Evolutionary conservation across 1,140 invertebrate species (phyloP), one percentile per base, ranked within the genome.

Genomic region (Conus betulinus): DNA sequence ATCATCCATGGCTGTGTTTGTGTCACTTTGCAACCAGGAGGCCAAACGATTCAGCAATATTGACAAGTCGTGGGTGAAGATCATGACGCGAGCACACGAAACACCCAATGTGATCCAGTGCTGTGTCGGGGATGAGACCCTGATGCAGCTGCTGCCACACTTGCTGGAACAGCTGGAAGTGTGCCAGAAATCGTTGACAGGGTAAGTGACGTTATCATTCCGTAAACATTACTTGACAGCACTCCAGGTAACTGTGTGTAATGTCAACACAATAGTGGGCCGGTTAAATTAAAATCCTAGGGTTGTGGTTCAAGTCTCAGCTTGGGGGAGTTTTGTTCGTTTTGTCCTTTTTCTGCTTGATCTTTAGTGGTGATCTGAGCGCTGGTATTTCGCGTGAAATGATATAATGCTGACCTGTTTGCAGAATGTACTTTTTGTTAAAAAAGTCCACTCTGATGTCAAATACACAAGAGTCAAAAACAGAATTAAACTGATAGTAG

Each of bases 51-150:
- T 99, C 95, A 97, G 97, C n/a, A 98, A 98, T 95, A 99, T 99
- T 89, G 99, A 99, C 94, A 99, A 99, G 93, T 98, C 98, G 6
- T 99, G 98, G 98, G 98, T 99, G 93, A 99, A 99, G 94, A 99
- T 99, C n/a, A 99, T 99, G 98, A 97, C 98, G 93, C 95, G 98
- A 85, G 98, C 98, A 1, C 98, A 98, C 94, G 98, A 99, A 95
- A 98, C 97, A 0, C 97, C 98, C 0, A 98, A 98, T 79, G 98
- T 99, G 11, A 98, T 99, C 2, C 97, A 97, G 13, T 99, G 99
- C 93, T 99, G 98, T 95, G 98, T 99, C 15, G 98, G 98, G 10
- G 98, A 99, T 93, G 98, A 99, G 94, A 96, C 98, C 74, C 95
- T 99, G 1, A 97, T 97, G 91, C 98, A 99, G 93, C 96, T 99